Percentiles rank a stretch among this genome's conserved stretches.
Conservation (phyloP, 1,140 invertebrate genomes). For the Drosophila tsacasi region DNA sequence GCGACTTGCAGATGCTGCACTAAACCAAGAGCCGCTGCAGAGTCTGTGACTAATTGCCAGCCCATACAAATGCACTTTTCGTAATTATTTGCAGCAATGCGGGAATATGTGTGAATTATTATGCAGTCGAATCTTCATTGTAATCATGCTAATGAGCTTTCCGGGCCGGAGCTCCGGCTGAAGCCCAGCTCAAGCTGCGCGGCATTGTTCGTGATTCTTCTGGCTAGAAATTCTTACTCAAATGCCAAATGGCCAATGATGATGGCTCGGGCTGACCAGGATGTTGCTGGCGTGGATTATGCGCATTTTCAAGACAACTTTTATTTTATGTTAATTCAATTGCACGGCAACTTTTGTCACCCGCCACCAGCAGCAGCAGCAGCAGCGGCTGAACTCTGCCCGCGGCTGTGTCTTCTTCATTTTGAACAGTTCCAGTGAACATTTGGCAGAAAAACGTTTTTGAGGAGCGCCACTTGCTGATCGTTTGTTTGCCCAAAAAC, state of each 20-base stretch:
- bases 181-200: conserved; percentile 2
- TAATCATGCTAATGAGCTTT: conserved; percentile 79
- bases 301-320: conserved; percentile 67
- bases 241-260: conserved; percentile 57
- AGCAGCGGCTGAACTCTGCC: conserved; percentile 43
- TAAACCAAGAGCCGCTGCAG: conserved; percentile 30
- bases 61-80: conserved; percentile 81
- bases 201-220: conserved; percentile 49
- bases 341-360: conserved; percentile 68
- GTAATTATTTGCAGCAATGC: conserved; percentile 73
- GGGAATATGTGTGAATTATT: conserved; percentile 71
- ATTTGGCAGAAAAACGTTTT: conserved; percentile 68
- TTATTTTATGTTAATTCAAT: conserved; percentile 79
- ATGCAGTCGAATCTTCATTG: conserved; percentile 69
- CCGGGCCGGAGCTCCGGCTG: conserved; percentile 1
- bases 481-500: conserved; percentile 74
- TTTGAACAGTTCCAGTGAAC: conserved; percentile 38
- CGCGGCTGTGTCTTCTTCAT: conserved; percentile 61
- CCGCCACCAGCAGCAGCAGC: not conserved
- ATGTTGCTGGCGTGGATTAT: conserved; percentile 63
- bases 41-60: conserved; percentile 80
- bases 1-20: conserved; percentile 67
- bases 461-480: conserved; percentile 80
- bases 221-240: conserved; percentile 48
- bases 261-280: conserved; percentile 58